These are phyloP conservation scores for Drosophila arawakana DNA, from an alignment of 1,140 invertebrate species.

Conservation along the genomic window DNA sequence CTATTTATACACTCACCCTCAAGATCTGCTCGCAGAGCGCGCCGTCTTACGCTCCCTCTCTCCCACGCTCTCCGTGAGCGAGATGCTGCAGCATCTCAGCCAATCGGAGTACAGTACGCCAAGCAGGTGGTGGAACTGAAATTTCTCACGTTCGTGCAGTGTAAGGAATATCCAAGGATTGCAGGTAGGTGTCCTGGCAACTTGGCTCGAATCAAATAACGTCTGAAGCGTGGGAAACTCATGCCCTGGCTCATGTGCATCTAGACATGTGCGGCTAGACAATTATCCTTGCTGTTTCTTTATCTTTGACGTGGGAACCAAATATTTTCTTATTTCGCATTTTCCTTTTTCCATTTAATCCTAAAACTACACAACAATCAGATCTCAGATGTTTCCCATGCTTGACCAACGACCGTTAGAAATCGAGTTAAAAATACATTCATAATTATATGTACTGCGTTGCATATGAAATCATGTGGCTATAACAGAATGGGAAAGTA, in stretches of 20 bases:
- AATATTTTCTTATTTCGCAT: conserved; percentile 16
- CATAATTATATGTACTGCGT: not conserved
- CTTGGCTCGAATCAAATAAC: conserved; percentile 35
- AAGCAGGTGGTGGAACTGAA: conserved; percentile 69
- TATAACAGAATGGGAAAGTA: no score
- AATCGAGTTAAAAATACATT: not conserved
- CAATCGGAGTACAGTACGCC: conserved; percentile 57
- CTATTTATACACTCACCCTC: conserved; percentile 73
- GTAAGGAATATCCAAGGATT: conserved; percentile 27
- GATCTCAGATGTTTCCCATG: not conserved
- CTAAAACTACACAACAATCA: not conserved
- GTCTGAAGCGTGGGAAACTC: conserved; percentile 76
- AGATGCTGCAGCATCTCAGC: conserved; percentile 66
- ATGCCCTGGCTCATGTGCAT: not conserved
- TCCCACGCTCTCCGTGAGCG: not conserved
- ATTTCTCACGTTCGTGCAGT: conserved; percentile 72
- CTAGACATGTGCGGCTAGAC: conserved; percentile 27
- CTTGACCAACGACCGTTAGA: conserved; percentile 2
- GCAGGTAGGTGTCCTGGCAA: conserved; percentile 63
- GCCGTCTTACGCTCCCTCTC: not conserved
- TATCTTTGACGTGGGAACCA: conserved; percentile 61
- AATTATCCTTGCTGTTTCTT: conserved; percentile 58
- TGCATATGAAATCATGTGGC: not conserved
- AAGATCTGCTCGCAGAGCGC: not conserved
- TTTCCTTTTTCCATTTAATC: conserved; percentile 10